Conservation (phyloP, 1,140 invertebrate species). For the Neoseiulus cucumeris region DNA sequence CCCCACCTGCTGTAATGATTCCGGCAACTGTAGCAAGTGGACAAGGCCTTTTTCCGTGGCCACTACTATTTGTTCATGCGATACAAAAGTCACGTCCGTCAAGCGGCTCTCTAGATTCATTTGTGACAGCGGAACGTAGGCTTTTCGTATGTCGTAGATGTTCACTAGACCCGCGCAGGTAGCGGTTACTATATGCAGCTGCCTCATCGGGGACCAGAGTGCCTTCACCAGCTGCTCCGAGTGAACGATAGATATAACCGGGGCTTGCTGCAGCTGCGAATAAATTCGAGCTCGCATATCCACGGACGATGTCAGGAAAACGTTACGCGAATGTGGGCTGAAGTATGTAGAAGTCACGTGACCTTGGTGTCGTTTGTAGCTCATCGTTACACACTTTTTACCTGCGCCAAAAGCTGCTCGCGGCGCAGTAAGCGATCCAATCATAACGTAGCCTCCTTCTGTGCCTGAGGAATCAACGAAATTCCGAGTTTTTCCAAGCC, state of each 20-base stretch:
- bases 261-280: background rate
- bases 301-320: background rate
- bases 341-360: background rate
- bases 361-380: background rate
- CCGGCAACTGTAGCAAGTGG: background rate
- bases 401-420: background rate
- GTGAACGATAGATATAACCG: background rate
- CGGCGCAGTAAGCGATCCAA: background rate
- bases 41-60: background rate
- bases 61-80: background rate
- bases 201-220: background rate
- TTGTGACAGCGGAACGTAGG: background rate
- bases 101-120: background rate
- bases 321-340: background rate
- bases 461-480: background rate
- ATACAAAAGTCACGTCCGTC: background rate
- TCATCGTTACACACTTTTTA: background rate
- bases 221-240: background rate
- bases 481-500: too few species aligned
- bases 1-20: background rate
- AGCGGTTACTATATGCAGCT: background rate
- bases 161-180: background rate
- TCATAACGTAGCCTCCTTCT: conserved; percentile 2
- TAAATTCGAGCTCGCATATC: background rate
- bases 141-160: background rate